Evolutionary conservation across 2,113 vertebrate species (phyloP), one percentile per base, ranked within the genome.

Genomic region (Cryptomyrus ogoouensis): DNA sequence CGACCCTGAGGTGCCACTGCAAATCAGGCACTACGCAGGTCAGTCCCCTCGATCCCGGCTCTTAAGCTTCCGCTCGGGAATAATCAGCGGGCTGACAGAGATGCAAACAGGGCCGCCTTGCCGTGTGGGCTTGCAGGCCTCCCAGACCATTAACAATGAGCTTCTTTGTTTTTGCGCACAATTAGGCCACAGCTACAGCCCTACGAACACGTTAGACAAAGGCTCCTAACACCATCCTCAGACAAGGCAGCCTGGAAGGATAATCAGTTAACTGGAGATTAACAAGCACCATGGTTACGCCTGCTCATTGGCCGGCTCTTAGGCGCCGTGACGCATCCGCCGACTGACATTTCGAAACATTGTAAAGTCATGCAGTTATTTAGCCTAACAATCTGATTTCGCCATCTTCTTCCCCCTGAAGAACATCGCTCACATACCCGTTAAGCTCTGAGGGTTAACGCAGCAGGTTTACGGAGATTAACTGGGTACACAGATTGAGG

Each of bases 401-500:
- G 0, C 56, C 17, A 58, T 74, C 24, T 19, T 74, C 8, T 50
- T 50, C 83, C 74, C 74, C 31, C 83, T n/a, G 83, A 86, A 86
- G 21, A 49, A 52, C 10, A 5, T 80, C 31, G 42, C 31, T 47
- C 42, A 8, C 74, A 19, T 35, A n/a, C 27, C 3, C 10, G 3
- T 49, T 52, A 27, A 50, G 44, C 44, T 74, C 3, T 1, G 10
- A 47, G 24, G 46, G 42, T 74, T 15, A 88, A 62, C 8, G 24
- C 13, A 3, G 46, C 3, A 50, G 15, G 13, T 50, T 89, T n/a
- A 49, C 58, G 31, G 5, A 90, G 93, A 94, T 94, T 93, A 93
- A 92, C 87, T 49, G 87, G 88, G 90, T 83, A 87, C 90, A 91
- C 89, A 89, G 90, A 94, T 94, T 91, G 92, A 93, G 93, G 94